Evolutionary conservation across 2,113 vertebrate species (phyloP).

Genomic region (Odontophorus gujanensis): DNA sequence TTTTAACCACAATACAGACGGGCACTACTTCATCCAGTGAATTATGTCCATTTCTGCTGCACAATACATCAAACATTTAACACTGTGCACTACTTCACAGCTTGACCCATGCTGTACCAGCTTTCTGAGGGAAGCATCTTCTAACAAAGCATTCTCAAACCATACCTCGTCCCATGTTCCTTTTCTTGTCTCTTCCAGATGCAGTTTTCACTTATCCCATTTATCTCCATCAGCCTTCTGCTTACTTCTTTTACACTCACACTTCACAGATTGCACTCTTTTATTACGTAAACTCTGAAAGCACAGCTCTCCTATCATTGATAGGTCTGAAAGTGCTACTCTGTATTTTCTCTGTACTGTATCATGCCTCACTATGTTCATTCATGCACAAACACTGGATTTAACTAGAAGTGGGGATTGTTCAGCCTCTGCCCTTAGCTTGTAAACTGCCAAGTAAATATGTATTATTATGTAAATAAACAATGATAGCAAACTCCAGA

Average conservation of each 20-base stretch:
- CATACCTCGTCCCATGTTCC: background rate
- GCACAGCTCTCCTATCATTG: background rate
- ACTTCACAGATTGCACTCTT: background rate
- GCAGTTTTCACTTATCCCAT: background rate
- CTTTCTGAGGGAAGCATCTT: background rate
- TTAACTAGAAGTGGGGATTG: background rate
- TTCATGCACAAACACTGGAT: background rate
- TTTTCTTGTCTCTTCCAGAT: background rate
- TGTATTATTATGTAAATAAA: constrained; percentile 2
- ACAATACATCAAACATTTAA: background rate
- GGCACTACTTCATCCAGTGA: background rate
- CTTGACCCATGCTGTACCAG: background rate
- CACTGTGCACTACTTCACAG: background rate
- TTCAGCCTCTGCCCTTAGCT: constrained; percentile 10
- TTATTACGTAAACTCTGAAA: background rate
- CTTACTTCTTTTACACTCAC: background rate
- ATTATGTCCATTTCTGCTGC: background rate
- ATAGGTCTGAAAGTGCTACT: background rate
- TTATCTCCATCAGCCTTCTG: background rate
- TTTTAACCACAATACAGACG: constrained; percentile 33
- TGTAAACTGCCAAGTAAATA: background rate
- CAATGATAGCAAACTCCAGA: constrained; percentile 15
- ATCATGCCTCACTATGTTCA: background rate
- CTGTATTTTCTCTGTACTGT: background rate
- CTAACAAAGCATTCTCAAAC: background rate